Percentiles rank a stretch among this genome's conserved stretches.
These are phyloP conservation scores for Ditylenchus dipsaci DNA, from an alignment of 1,140 invertebrate species.

Conservation along the genomic window DNA sequence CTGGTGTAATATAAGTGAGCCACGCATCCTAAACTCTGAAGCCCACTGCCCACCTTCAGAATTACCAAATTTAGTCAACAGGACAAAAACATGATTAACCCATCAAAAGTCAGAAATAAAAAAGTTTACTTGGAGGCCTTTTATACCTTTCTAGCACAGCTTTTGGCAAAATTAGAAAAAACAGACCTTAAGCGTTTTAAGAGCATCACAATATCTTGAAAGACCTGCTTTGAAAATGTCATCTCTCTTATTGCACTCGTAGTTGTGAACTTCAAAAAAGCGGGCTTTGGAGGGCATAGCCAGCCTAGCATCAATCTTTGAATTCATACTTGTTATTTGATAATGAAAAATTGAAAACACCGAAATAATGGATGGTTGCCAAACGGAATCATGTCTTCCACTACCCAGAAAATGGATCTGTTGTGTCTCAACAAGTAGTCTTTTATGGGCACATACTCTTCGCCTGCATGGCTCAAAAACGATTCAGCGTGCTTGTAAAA, in stretches of 20 bases:
- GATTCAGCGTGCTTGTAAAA: conserved; percentile 67
- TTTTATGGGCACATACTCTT: conserved; percentile 63
- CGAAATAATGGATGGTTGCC: conserved; percentile 73
- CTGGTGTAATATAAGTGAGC: no score
- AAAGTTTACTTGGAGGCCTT: no score
- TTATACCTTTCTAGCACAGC: no score
- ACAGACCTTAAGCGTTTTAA: conserved; percentile 43
- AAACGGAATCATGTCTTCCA: conserved; percentile 76
- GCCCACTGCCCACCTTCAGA: no score
- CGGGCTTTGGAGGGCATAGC: conserved; percentile 77
- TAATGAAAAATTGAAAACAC: conserved; percentile 60
- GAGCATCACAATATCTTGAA: conserved; percentile 65
- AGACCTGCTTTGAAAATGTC: conserved; percentile 65
- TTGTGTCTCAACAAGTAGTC: conserved; percentile 65
- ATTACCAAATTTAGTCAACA: no score
- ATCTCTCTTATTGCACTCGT: conserved; percentile 63
- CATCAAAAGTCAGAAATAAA: not conserved
- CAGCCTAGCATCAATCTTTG: conserved; percentile 70
- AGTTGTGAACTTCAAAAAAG: conserved; percentile 71
- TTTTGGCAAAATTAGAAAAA: not conserved
- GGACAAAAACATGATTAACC: no score
- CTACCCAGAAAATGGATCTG: conserved; percentile 65
- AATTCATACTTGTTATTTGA: conserved; percentile 56
- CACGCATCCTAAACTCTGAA: no score
- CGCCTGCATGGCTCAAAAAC: conserved; percentile 58